Evolutionary conservation across 2,888 invertebrate species (phyloP), one percentile per base, ranked within the genome.

Genomic region (Patella depressa): DNA sequence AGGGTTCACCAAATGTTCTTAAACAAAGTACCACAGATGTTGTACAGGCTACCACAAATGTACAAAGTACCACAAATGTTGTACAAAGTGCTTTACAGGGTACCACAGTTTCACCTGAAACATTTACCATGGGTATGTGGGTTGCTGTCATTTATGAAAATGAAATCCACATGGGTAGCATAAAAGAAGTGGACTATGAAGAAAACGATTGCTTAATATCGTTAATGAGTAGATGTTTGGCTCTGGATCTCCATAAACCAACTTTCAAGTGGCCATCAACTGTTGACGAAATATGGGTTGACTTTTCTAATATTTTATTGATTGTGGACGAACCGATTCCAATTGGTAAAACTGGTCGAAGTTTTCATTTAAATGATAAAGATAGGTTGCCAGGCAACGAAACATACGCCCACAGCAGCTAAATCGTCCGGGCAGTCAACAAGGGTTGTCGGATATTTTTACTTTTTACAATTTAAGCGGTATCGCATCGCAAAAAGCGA

Each of bases 211-310:
- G 71, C n/a, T 29, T 15, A 17, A 45, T 71, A 15, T 34, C 29
- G 7, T 71, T 71, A 29, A 71, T 45, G 34, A 45, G 34, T 5
- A 45, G 34, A 45, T 45, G 34, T 45, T 45, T 45, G 34, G 34
- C 34, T 5, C 34, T 71, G 29, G 12, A 71, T 15, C 17, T 34
- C 14, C 17, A 29, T 4, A 71, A 71, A 71, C 34, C 34, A 71
- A 34, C 34, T 71, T 71, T 71, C 29, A 71, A 71, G 71, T 71
- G 71, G 71, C 71, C 71, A 71, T 34, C 15, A 15, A 29, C 29
- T 34, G 71, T 34, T 34, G 71, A 71, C 45, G 45, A 71, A 19
- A 19, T 71, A 71, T 71, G 24, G 71, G 45, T 19, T 9, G 45
- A 9, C 71, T 34, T 34, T 34, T 7, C 15, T 34, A 45, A 71